A percentile compares a stretch with the other conserved stretches of the same genome.
Evolutionary conservation across 2,888 invertebrate species (phyloP).

Genomic region (Prosopocoilus inquinatus): DNA sequence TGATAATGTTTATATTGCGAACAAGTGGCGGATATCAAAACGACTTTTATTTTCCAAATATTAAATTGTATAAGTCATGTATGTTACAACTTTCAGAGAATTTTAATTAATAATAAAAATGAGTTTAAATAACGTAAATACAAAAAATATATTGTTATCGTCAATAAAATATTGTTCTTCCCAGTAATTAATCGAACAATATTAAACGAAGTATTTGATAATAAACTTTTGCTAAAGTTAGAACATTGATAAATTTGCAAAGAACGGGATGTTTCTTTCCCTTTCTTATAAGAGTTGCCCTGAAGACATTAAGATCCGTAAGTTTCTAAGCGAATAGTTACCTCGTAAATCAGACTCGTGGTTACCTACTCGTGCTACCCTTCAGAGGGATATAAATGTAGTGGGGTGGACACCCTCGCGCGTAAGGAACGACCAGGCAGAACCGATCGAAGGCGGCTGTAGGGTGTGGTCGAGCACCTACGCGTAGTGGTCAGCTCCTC

Average conservation of each 20-base stretch:
- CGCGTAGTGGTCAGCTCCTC: slow-evolving; percentile 43
- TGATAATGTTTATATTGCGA: too few species aligned
- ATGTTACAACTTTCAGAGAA: too few species aligned
- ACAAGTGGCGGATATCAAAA: too few species aligned
- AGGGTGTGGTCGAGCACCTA: slow-evolving; percentile 50
- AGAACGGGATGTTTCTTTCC: not conserved
- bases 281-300: not conserved
- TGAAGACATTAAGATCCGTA: not conserved
- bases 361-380: slow-evolving; percentile 36
- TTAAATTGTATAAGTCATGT: too few species aligned
- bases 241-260: not conserved
- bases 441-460: slow-evolving; percentile 50
- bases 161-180: too few species aligned
- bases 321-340: slow-evolving; percentile 16
- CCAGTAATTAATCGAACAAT: too few species aligned
- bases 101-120: too few species aligned
- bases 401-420: slow-evolving; percentile 46
- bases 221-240: not conserved
- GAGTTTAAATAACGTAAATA: too few species aligned
- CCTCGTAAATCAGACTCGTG: slow-evolving; percentile 34
- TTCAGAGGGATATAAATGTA: slow-evolving; percentile 34
- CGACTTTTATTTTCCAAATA: too few species aligned
- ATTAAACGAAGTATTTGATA: too few species aligned
- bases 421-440: slow-evolving; percentile 51
- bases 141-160: too few species aligned